Base-by-base conservation (phyloP, 2,888 invertebrate species). In the Drosophila greeni region DNA sequence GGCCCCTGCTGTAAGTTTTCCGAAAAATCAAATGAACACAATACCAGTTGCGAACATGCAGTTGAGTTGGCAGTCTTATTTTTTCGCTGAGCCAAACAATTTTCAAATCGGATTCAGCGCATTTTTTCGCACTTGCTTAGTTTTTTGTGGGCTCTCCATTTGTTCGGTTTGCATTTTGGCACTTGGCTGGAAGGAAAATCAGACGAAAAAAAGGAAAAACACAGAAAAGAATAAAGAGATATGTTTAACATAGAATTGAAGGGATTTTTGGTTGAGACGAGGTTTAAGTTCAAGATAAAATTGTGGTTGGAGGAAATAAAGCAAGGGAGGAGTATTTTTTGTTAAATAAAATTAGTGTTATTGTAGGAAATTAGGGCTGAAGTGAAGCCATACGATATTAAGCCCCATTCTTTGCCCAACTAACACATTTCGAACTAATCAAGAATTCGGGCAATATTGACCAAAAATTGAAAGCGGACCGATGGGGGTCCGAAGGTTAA, bases 41-140 rank as follows among this genome's bases (percentile, higher is more conserved):
- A 65, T 40, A 42, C 68, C 31, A 24, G 39, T 51, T 18, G 31
- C 24, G 26, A n/a, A 60, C 37, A 40, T 51, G 42, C 29, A 55
- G 54, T 64, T 29, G 65, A 64, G 40, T 65, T 62, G 39, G 40
- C 62, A 62, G 40, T 62, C 23, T 42, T 51, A 42, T 29, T 61
- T 62, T 62, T 62, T 62, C 18, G 52, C 61, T 52, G 62, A 62
- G 61, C 40, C 36, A 37, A 54, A 54, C 45, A 55, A 61, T 66
- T 66, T 65, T 48, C 48, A 43, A 67, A 67, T 67, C 52, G 59
- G 52, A 67, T 67, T 67, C 37, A 59, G 47, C 52, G 59, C 34
- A 36, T 53, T 53, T 67, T 67, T 67, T 68, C 57, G 37, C 67
- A 67, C 67, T 61, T 61, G 34, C 55, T 39, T 34, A 16, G 34